Conservation (phyloP, 2,888 invertebrate species). For the Tricholauxania praeusta region DNA sequence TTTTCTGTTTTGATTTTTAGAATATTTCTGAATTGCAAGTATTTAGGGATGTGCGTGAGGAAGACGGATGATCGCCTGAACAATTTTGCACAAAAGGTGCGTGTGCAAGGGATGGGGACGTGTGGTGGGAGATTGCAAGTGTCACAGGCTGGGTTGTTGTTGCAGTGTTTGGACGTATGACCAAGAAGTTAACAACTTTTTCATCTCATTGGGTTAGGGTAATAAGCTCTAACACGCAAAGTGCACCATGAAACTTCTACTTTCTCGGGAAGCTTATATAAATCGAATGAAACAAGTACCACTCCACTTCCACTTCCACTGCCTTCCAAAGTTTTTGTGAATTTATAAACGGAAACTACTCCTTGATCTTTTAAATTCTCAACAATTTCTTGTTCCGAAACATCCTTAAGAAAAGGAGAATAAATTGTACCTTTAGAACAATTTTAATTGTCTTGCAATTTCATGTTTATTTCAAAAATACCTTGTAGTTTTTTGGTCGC, state of each 20-base stretch:
- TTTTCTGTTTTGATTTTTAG: slow-evolving; percentile 37
- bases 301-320: neutral
- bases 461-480: neutral
- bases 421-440: slow-evolving; percentile 23
- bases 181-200: slow-evolving; percentile 33
- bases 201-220: too few species aligned
- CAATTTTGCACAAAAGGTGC: slow-evolving; percentile 35
- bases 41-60: slow-evolving; percentile 26
- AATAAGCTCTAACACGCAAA: too few species aligned
- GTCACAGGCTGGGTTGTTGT: slow-evolving; percentile 16
- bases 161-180: slow-evolving; percentile 33
- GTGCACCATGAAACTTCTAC: slow-evolving; percentile 32
- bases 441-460: slow-evolving; percentile 3
- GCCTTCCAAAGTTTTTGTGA: slow-evolving; percentile 4
- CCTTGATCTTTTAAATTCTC: slow-evolving; percentile 20
- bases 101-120: slow-evolving; percentile 13
- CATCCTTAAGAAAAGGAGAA: slow-evolving; percentile 29
- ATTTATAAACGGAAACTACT: slow-evolving; percentile 4
- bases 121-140: slow-evolving; percentile 31
- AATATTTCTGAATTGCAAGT: slow-evolving; percentile 34
- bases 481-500: slow-evolving; percentile 5
- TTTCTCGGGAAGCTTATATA: neutral
- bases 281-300: neutral
- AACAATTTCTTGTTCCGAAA: slow-evolving; percentile 33
- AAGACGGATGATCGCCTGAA: slow-evolving; percentile 15